phyloP scores from a whole-genome alignment of 2,113 vertebrate genomes.

The Dicaeum eximium region DNA sequence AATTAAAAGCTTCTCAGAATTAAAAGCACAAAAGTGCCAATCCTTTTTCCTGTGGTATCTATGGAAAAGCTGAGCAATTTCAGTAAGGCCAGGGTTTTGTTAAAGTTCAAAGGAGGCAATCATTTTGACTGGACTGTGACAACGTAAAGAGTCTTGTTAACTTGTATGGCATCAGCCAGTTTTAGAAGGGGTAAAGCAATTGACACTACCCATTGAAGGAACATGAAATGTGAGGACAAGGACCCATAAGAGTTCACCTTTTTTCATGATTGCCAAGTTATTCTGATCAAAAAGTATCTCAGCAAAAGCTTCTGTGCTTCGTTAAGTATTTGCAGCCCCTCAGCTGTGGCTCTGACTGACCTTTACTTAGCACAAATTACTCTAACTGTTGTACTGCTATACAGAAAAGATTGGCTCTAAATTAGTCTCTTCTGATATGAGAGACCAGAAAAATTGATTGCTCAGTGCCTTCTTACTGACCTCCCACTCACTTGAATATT shows the following conservation, averaged over 20 bases:
- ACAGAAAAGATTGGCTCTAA: background rate
- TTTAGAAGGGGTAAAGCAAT: conserved; percentile 17
- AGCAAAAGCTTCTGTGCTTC: background rate
- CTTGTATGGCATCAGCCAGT: background rate
- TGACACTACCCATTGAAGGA: conserved; percentile 13
- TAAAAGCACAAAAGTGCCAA: background rate
- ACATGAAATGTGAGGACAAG: background rate
- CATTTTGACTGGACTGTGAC: background rate
- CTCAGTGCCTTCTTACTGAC: background rate
- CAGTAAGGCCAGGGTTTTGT: background rate
- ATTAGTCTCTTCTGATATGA: background rate
- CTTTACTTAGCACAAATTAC: conserved; percentile 12
- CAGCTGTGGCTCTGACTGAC: background rate
- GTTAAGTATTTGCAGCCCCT: background rate
- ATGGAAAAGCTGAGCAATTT: background rate
- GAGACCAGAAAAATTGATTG: background rate
- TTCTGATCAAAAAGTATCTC: background rate
- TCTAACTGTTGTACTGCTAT: background rate
- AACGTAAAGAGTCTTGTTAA: background rate
- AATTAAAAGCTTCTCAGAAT: background rate
- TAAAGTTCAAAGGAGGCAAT: conserved; percentile 27
- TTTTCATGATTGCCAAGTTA: background rate
- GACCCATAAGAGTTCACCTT: background rate
- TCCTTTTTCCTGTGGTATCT: background rate
- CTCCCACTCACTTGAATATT: background rate